A percentile compares a stretch with the other conserved stretches of the same genome.
Conservation (phyloP, 2,888 invertebrate species). For the Panopea generosa region DNA sequence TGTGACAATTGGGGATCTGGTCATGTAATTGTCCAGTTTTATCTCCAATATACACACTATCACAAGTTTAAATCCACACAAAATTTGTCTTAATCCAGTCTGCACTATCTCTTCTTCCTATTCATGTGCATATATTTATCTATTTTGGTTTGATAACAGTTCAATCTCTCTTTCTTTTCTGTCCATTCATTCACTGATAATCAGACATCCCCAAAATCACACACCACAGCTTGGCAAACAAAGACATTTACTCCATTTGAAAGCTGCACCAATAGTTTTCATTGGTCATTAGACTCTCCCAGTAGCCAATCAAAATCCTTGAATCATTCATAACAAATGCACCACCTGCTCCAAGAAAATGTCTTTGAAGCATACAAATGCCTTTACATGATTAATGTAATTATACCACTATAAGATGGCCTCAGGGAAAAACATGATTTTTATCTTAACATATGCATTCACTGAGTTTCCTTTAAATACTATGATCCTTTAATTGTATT, state of each 20-base stretch:
- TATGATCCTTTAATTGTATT: too few relatives aligned
- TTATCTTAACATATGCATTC: too few relatives aligned
- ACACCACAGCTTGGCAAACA: slow-evolving; percentile 40
- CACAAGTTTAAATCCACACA: slow-evolving; percentile 39
- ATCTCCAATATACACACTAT: slow-evolving; percentile 10
- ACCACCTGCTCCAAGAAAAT: slow-evolving; percentile 63
- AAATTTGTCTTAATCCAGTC: slow-evolving; percentile 40
- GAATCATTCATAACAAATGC: slow-evolving; percentile 65
- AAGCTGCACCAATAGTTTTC: slow-evolving; percentile 54
- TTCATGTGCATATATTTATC: slow-evolving; percentile 42
- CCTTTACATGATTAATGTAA: slow-evolving; percentile 59
- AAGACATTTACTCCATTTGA: slow-evolving; percentile 61
- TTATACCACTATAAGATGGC: slow-evolving; percentile 29
- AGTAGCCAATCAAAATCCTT: slow-evolving; percentile 48
- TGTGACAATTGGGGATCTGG: too few relatives aligned
- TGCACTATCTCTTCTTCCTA: slow-evolving; percentile 36
- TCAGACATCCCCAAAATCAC: slow-evolving; percentile 6
- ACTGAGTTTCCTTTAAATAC: too few relatives aligned
- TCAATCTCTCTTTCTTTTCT: slow-evolving; percentile 55
- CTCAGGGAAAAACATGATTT: slow-evolving; percentile 17
- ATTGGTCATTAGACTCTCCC: slow-evolving; percentile 39
- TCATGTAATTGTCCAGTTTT: slow-evolving; percentile 3
- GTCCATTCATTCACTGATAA: slow-evolving; percentile 66
- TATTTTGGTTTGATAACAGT: slow-evolving; percentile 38
- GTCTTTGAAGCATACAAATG: slow-evolving; percentile 51